Percentiles rank a stretch among this genome's conserved stretches.
Evolutionary conservation across 2,113 vertebrate species (phyloP).

Genomic region (Candoia aspera): DNA sequence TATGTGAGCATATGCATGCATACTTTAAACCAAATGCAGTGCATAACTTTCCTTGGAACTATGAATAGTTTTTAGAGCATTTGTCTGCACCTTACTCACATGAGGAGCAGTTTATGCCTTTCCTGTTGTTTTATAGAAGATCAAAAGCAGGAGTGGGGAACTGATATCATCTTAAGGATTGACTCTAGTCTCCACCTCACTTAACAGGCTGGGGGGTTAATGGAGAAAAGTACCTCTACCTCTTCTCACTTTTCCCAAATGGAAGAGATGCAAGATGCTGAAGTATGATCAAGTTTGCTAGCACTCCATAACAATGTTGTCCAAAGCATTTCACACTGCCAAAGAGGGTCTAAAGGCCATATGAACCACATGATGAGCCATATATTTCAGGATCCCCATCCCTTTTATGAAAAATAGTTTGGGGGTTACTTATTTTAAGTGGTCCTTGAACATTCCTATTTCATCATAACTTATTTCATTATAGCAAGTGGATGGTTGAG

Average conservation of each 20-base stretch:
- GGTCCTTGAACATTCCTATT: neutral
- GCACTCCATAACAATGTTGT: neutral
- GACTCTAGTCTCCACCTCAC: no score
- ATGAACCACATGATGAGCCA: neutral
- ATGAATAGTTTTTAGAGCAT: slow-evolving; percentile 10
- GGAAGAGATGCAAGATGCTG: neutral
- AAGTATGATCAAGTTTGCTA: neutral
- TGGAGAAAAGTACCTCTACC: neutral
- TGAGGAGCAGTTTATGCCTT: slow-evolving; percentile 6
- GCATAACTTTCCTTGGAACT: slow-evolving; percentile 10
- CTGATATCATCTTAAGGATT: no score
- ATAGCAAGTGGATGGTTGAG: neutral
- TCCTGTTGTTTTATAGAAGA: slow-evolving; percentile 31
- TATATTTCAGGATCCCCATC: neutral
- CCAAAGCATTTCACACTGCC: neutral
- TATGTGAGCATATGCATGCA: neutral
- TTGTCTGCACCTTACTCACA: neutral
- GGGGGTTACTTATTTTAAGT: neutral
- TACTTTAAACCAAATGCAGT: slow-evolving; percentile 13
- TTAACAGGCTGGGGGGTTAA: no score
- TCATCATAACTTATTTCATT: neutral
- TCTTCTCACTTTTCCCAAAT: neutral
- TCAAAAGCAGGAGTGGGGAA: neutral
- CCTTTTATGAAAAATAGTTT: neutral
- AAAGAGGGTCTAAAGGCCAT: neutral